phyloP scores from a whole-genome alignment of 2,113 vertebrate species.

The Oostethus manadensis region DNA sequence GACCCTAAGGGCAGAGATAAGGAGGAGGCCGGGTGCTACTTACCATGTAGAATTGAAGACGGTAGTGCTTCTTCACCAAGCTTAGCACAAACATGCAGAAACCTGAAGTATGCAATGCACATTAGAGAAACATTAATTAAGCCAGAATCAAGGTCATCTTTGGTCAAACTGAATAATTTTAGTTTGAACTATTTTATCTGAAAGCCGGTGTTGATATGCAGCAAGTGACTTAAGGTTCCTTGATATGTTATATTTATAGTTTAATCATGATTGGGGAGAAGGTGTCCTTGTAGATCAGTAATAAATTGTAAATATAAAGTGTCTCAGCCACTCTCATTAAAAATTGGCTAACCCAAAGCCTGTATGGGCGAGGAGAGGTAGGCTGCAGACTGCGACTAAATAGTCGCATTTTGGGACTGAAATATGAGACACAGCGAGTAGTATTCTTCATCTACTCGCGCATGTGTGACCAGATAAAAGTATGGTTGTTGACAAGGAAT shows the following conservation, averaged over 20 bases:
- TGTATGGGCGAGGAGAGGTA: background rate
- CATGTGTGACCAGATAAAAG: too few relatives aligned
- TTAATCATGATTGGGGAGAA: background rate
- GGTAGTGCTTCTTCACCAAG: constrained; percentile 98
- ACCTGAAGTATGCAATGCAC: constrained; percentile 56
- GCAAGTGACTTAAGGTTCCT: background rate
- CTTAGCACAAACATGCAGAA: constrained; percentile 99
- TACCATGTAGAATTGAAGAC: constrained; percentile 99
- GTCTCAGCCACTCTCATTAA: background rate
- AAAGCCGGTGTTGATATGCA: constrained; percentile 10
- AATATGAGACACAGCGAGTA: too few relatives aligned
- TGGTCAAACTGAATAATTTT: constrained; percentile 27
- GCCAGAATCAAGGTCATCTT: constrained; percentile 16
- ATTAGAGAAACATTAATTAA: constrained; percentile 4
- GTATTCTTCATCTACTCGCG: too few relatives aligned
- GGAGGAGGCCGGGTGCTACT: constrained; percentile 34
- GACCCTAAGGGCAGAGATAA: constrained; percentile 1
- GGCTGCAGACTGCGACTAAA: too few relatives aligned
- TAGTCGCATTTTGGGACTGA: too few relatives aligned
- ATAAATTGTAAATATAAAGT: background rate
- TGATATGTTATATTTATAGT: background rate
- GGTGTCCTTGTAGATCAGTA: background rate
- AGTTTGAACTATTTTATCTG: constrained; percentile 33
- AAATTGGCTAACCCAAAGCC: background rate
- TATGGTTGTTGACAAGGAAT: too few relatives aligned